Percentiles rank a stretch among this genome's conserved stretches.
Evolutionary conservation across 1,140 invertebrate genomes (phyloP).

Genomic region (Drosophila lowei): DNA sequence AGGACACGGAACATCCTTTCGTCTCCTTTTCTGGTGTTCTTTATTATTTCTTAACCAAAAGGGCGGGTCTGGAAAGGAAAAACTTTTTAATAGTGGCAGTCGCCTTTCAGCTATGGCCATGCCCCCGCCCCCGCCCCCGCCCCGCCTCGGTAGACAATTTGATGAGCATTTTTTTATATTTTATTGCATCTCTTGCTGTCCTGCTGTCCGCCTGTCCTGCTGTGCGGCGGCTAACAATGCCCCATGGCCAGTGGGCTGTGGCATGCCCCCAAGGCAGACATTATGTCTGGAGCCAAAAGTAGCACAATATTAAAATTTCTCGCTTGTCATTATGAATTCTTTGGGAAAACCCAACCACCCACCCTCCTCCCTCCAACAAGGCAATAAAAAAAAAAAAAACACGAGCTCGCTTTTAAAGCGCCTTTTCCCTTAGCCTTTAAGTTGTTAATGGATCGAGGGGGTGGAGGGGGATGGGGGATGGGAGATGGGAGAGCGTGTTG

Average conservation of each 20-base stretch:
- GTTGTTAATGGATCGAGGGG: conserved; percentile 20
- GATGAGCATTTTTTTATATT: conserved; percentile 69
- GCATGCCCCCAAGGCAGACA: conserved; percentile 32
- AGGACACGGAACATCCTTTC: conserved; percentile 43
- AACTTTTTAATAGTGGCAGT: conserved; percentile 73
- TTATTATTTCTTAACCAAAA: conserved; percentile 45
- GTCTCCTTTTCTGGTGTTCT: conserved; percentile 13
- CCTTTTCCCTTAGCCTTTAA: conserved; percentile 8
- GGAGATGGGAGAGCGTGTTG: conserved; percentile 18
- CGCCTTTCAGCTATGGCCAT: too few relatives aligned
- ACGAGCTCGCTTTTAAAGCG: conserved; percentile 23
- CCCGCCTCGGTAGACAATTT: conserved; percentile 45
- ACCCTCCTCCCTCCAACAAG: background rate
- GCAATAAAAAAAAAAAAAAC: conserved; percentile 38
- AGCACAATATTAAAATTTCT: conserved; percentile 72
- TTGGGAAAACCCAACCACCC: conserved; percentile 12
- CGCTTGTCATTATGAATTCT: conserved; percentile 76
- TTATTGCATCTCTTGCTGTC: conserved; percentile 60
- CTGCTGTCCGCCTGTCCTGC: conserved; percentile 33
- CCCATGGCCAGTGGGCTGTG: conserved; percentile 46
- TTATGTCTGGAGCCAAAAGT: conserved; percentile 20
- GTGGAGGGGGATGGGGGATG: background rate
- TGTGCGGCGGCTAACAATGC: conserved; percentile 61
- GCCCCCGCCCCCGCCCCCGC: too few relatives aligned
- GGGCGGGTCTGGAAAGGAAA: conserved; percentile 43